phyloP scores from a whole-genome alignment of 2,797 vertebrate genomes.

The Carcharodon carcharias region DNA sequence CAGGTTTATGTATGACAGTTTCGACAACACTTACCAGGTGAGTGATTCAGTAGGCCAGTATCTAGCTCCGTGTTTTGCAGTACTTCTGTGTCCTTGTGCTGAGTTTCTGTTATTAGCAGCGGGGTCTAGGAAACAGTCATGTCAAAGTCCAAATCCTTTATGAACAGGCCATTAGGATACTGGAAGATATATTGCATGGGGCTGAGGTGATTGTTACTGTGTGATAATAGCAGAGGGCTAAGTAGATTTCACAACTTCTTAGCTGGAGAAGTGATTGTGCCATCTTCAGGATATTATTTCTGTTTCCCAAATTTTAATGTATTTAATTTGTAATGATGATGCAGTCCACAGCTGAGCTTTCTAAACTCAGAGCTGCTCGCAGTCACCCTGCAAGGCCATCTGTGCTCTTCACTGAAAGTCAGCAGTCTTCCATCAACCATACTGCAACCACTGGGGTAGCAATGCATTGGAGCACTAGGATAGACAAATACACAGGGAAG shows the following conservation, averaged over 20 bases:
- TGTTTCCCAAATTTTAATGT: neutral
- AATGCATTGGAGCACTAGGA: no score
- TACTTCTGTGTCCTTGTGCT: neutral
- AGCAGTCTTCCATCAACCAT: no score
- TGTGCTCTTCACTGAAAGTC: no score
- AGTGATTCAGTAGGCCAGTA: neutral
- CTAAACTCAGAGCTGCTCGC: neutral
- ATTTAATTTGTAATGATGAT: neutral
- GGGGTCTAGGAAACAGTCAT: neutral
- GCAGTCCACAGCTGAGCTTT: neutral
- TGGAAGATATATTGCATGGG: neutral
- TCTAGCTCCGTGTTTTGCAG: neutral
- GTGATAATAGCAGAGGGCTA: neutral
- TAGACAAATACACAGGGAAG: no score
- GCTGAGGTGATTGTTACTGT: neutral
- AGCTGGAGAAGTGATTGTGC: neutral
- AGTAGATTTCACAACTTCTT: neutral
- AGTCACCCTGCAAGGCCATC: no score
- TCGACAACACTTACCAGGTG: slow-evolving; percentile 34
- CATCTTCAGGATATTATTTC: neutral
- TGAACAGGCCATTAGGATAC: neutral
- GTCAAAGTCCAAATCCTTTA: neutral
- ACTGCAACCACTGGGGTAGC: no score
- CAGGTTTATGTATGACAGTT: slow-evolving; percentile 35
- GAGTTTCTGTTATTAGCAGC: neutral